These are phyloP conservation scores for Archips crataeganus DNA, from an alignment of 2,888 invertebrate genomes.

Conservation along the genomic window DNA sequence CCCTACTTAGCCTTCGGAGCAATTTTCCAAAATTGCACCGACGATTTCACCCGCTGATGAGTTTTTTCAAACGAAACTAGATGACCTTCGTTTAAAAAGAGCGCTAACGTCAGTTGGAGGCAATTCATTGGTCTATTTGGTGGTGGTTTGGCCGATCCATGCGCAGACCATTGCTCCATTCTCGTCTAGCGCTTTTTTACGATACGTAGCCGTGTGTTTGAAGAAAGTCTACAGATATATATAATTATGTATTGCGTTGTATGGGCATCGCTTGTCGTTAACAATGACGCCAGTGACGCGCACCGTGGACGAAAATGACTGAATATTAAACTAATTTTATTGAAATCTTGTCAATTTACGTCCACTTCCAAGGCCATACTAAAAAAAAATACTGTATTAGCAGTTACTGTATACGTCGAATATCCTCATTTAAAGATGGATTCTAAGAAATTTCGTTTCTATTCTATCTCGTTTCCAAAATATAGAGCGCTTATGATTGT, in stretches of 20 bases:
- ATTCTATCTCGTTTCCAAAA: neutral
- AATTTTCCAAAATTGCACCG: slow-evolving; percentile 47
- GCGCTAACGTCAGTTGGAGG: neutral
- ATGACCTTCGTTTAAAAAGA: neutral
- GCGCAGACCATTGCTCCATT: neutral
- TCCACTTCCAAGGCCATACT: slow-evolving; percentile 50
- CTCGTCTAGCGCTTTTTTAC: neutral
- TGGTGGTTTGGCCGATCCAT: neutral
- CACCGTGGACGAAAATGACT: slow-evolving; percentile 57
- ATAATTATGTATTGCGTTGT: slow-evolving; percentile 64
- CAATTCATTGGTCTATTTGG: neutral
- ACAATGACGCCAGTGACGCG: slow-evolving; percentile 73
- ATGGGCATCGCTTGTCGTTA: slow-evolving; percentile 85
- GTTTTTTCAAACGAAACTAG: slow-evolving; percentile 55
- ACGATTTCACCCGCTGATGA: slow-evolving; percentile 53
- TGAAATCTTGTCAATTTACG: slow-evolving; percentile 38
- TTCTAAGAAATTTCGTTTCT: neutral
- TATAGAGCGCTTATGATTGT: neutral
- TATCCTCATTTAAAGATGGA: neutral
- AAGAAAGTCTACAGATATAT: slow-evolving; percentile 42
- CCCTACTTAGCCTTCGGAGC: slow-evolving; percentile 53
- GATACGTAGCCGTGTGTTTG: slow-evolving; percentile 17
- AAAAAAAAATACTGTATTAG: slow-evolving; percentile 44
- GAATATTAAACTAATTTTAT: neutral
- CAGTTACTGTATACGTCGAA: neutral